A percentile compares a stretch with the other conserved stretches of the same genome.
Conservation (phyloP, 2,113 vertebrate species). For the Rhinoptilus africanus region DNA sequence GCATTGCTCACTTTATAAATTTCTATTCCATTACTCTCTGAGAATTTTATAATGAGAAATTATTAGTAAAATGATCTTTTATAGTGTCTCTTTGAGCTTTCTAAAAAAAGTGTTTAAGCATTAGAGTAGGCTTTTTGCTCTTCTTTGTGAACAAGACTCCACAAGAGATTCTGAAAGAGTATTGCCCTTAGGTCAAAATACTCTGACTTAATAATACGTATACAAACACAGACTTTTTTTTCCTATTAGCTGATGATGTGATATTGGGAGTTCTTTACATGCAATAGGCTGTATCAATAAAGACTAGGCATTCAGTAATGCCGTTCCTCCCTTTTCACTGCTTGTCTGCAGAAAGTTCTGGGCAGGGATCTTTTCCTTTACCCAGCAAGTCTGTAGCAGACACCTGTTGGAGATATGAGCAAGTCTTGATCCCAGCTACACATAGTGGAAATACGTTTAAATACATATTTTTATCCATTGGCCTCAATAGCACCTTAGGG, state of each 20-base stretch:
- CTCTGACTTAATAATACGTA: not conserved
- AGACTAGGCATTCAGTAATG: not conserved
- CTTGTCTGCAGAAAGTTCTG: not conserved
- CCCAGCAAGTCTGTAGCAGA: not conserved
- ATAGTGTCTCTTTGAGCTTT: not conserved
- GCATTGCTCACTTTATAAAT: not conserved
- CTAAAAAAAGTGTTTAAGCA: not conserved
- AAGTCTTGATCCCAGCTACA: not conserved
- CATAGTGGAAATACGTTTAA: not conserved
- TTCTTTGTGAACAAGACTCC: not conserved
- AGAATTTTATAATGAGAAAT: not conserved
- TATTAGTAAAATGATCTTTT: not conserved
- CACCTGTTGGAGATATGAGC: not conserved
- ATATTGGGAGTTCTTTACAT: not conserved
- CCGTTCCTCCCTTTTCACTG: not conserved
- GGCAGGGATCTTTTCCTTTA: not conserved
- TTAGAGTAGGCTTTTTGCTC: not conserved
- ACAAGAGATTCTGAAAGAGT: not conserved
- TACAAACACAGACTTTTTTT: rapidly evolving
- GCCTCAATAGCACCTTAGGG: not conserved
- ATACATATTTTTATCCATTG: not conserved
- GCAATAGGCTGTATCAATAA: not conserved
- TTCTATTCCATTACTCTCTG: not conserved
- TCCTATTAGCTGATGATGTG: not conserved
- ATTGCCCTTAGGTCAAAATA: not conserved